Base-by-base conservation (phyloP, 2,113 vertebrate species). In the Trogon melanurus region DNA sequence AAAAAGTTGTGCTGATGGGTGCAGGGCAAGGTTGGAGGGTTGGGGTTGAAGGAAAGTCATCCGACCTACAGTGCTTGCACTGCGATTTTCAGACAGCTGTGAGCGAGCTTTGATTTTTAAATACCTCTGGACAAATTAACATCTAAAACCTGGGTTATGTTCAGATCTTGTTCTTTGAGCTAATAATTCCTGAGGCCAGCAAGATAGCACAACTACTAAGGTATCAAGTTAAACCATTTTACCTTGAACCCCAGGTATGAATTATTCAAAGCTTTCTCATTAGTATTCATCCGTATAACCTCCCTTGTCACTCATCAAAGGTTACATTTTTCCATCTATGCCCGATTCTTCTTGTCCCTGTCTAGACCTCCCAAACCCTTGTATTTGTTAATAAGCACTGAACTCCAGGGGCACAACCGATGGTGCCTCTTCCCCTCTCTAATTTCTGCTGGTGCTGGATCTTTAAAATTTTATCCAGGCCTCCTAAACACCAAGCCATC, bases 241-340 rank as follows among this genome's bases (percentile, higher is more conserved):
- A 93, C 95, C 92, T 97, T 96, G 92, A 96, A 96, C 85, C 71
- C 41, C 5, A 2, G 25, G 21, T 11, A 88, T 93, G 91, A 95
- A 96, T 97, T 95, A 97, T 97, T 95, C 84, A 97, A 62, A 50
- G 25, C 20, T 51, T 80, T 73, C 83, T 71, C 51, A 82, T 95
- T 72, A 51, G 56, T 57, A 93, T 93, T 94, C 92, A 66, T 66
- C 74, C 32, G 0, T 70, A 30, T 66, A 85, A 93, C 80, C 86
- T 94, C 85, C 75, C 72, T 84, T 90, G 90, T 87, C 91, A 81
- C 81, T 96, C 87, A 96, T 57, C 94, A 83, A 65, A 91, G 91
- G 80, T 94, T 80, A 30, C 64, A 85, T 93, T 95, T 41, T 96
- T 91, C 89, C 44, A 57, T 95, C 78, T 79, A 48, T 91, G 36